Percentiles rank a stretch among this genome's conserved stretches.
Evolutionary conservation across 2,888 invertebrate genomes (phyloP).

Genomic region (Lithodes maja): DNA sequence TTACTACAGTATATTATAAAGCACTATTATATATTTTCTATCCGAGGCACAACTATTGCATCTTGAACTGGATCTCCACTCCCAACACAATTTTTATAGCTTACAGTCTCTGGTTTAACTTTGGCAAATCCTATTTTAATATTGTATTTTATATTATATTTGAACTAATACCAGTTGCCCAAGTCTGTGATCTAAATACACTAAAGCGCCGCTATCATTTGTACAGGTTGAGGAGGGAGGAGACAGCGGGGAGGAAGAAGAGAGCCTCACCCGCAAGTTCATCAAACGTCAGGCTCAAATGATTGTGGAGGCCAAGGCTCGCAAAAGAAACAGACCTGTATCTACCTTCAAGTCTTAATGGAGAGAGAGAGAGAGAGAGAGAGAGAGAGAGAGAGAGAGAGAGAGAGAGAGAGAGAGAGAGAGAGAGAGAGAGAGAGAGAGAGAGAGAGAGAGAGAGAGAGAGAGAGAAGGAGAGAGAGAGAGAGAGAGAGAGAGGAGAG

Average conservation of each 20-base stretch:
- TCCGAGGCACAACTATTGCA: too few species aligned
- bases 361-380: conserved; percentile 10
- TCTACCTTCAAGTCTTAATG: conserved; percentile 62
- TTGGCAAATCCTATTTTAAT: too few species aligned
- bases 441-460: neutral
- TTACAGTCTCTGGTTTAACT: too few species aligned
- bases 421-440: neutral
- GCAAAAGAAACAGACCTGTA: conserved; percentile 68
- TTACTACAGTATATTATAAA: too few species aligned
- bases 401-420: neutral
- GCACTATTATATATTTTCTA: too few species aligned
- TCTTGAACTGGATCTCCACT: too few species aligned
- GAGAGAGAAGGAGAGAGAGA: neutral
- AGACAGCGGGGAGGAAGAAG: conserved; percentile 70
- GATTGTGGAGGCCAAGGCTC: conserved; percentile 69
- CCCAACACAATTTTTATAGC: too few species aligned
- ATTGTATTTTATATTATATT: too few species aligned
- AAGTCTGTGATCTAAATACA: too few species aligned
- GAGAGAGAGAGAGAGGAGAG: too few species aligned
- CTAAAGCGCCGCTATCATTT: too few species aligned
- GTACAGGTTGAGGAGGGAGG: conserved; percentile 61
- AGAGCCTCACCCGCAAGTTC: conserved; percentile 58
- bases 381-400: neutral
- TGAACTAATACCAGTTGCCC: too few species aligned
- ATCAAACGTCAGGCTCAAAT: conserved; percentile 68